Conservation (phyloP, 2,113 vertebrate species). For the Rhinopomastus cyanomelas region DNA sequence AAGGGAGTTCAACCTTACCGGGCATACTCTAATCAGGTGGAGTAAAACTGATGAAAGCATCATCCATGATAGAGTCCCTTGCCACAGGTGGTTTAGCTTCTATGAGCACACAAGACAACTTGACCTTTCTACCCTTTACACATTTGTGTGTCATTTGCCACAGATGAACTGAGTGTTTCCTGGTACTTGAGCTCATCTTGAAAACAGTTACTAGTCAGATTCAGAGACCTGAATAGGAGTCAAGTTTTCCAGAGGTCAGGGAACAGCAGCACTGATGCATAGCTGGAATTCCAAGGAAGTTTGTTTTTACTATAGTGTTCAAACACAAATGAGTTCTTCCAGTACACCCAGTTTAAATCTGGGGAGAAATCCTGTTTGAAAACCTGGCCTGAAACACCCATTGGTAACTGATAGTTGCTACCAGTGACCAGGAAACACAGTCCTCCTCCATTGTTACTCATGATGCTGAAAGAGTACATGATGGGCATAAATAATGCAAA, state of each 20-base stretch:
- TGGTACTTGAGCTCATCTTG: background rate
- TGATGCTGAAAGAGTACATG: background rate
- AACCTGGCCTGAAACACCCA: background rate
- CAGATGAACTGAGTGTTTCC: background rate
- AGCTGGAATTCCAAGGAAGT: background rate
- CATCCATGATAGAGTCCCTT: background rate
- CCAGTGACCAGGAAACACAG: background rate
- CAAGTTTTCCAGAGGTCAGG: background rate
- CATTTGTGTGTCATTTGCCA: background rate
- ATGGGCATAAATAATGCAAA: constrained; percentile 14
- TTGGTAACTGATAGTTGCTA: background rate
- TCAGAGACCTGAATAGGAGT: background rate
- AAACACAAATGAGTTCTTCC: background rate
- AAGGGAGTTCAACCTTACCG: background rate
- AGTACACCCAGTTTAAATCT: background rate
- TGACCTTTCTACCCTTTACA: background rate
- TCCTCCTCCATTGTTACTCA: background rate
- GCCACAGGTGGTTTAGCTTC: background rate
- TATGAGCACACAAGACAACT: background rate
- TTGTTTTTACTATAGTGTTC: background rate
- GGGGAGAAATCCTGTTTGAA: background rate
- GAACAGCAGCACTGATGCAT: fast-evolving
- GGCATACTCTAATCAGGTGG: background rate
- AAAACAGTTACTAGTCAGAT: background rate
- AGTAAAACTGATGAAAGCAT: background rate